phyloP scores from a whole-genome alignment of 2,113 vertebrate genomes.

The Pteronura brasiliensis region DNA sequence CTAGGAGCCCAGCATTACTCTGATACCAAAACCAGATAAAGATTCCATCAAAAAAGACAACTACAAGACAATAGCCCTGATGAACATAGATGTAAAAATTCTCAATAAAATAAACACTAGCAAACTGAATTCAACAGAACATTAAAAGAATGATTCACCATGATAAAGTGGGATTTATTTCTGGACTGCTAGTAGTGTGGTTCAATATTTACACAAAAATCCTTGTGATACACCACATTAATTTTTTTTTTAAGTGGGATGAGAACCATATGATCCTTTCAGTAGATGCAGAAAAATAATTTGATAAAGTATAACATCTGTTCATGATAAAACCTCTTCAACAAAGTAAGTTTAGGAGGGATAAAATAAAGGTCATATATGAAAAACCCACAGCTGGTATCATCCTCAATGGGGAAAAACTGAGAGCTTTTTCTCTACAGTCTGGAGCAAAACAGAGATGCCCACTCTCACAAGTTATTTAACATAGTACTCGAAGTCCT shows the following conservation, averaged over 20 bases:
- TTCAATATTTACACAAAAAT: not conserved
- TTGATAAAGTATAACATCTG: not conserved
- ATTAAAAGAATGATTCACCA: not conserved
- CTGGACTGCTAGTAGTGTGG: not conserved
- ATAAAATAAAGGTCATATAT: not conserved
- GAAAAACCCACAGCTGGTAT: not conserved
- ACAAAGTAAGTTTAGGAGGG: not conserved
- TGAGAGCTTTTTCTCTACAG: not conserved
- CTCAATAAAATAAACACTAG: not conserved
- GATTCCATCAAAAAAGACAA: not conserved
- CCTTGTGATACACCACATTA: not conserved
- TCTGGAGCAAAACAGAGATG: not conserved
- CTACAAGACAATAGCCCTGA: not conserved
- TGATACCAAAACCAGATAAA: not conserved
- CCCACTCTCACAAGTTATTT: not conserved
- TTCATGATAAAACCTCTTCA: not conserved
- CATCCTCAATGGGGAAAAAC: not conserved
- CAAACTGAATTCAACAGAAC: not conserved
- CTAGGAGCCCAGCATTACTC: not conserved
- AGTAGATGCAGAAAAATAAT: not conserved
- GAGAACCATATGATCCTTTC: not conserved
- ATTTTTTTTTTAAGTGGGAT: not conserved
- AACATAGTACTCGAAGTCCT: not conserved
- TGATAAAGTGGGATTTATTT: not conserved
- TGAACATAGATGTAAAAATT: not conserved